Evolutionary conservation across 2,888 invertebrate genomes (phyloP), one percentile per base, ranked within the genome.

Genomic region (Tricholauxania praeusta): DNA sequence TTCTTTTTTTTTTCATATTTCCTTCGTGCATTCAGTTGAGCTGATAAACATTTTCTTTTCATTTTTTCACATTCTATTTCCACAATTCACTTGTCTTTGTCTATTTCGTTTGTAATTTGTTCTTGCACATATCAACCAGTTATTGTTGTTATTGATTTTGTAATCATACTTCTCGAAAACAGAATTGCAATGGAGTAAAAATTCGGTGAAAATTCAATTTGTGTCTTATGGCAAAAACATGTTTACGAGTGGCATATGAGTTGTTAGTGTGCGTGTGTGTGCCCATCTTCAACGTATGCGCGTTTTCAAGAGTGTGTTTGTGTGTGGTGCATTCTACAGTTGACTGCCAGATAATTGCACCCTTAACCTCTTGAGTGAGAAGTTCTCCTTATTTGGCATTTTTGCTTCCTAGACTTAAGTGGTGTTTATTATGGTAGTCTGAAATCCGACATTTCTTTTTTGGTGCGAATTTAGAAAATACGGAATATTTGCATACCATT

Each of bases 101-200:
- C 22, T 17, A 19, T 55, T 19, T 55, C n/a, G 14, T 12, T 55
- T 22, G 8, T n/a, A 19, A 8, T 57, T 47, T 55, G 32, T 57
- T 70, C 59, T 73, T 65, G 28, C 51, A 28, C 6, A 28, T 57
- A 57, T 57, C 14, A 22, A 28, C 22, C 19, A 0, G 14, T 22
- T 57, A 8, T 70, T 71, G 19, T 53, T 62, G 53, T 67, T 63
- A 19, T 65, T 47, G 6, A 69, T 72, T 72, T 66, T 65, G 73
- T 71, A 75, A 73, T 39, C 57, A 53, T 69, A 67, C 64, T 72
- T 53, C 17, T 8, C 49, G 73, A 75, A 14, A 66, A 47, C 65
- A 64, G 64, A 73, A 66, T 71, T 69, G 59, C 51, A 59, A 32
- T 15, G 53, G 60, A 69, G 51, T 68, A 52, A 59, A 52, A 67